phyloP scores from a whole-genome alignment of 2,888 invertebrate genomes.

The Hemithea aestivaria region DNA sequence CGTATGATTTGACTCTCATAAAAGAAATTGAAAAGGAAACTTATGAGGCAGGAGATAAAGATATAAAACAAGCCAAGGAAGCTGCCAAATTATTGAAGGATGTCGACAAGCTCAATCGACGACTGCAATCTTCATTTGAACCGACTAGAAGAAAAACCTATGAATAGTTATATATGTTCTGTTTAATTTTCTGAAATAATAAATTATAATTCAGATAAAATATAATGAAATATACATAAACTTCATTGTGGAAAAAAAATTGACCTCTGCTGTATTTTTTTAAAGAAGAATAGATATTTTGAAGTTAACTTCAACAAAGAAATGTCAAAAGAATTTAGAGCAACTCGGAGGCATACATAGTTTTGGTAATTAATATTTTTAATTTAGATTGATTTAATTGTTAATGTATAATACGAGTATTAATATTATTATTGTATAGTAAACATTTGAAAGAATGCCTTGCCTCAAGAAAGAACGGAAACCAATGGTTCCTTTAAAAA shows the following conservation, averaged over 20 bases:
- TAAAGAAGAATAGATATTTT: slow-evolving; percentile 1
- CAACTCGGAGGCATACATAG: background rate
- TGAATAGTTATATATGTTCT: slow-evolving; percentile 13
- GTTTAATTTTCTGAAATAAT: no score
- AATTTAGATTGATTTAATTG: slow-evolving; percentile 1
- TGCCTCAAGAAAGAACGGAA: slow-evolving; percentile 57
- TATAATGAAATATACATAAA: no score
- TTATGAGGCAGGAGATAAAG: slow-evolving; percentile 50
- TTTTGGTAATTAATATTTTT: no score
- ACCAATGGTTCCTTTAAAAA: slow-evolving; percentile 65
- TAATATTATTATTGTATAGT: slow-evolving; percentile 11
- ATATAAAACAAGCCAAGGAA: slow-evolving; percentile 54
- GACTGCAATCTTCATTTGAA: slow-evolving; percentile 61
- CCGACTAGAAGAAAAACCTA: slow-evolving; percentile 40
- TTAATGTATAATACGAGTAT: slow-evolving; percentile 6
- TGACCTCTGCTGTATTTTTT: no score
- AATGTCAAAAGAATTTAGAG: no score
- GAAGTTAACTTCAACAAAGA: background rate
- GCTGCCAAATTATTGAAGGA: slow-evolving; percentile 61
- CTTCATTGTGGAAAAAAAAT: no score
- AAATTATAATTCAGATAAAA: no score
- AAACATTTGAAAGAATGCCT: slow-evolving; percentile 36
- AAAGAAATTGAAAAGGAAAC: slow-evolving; percentile 62
- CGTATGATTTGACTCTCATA: slow-evolving; percentile 54
- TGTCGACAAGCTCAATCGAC: slow-evolving; percentile 60